phyloP scores from a whole-genome alignment of 2,797 vertebrate genomes.

The Delichon dasypus region DNA sequence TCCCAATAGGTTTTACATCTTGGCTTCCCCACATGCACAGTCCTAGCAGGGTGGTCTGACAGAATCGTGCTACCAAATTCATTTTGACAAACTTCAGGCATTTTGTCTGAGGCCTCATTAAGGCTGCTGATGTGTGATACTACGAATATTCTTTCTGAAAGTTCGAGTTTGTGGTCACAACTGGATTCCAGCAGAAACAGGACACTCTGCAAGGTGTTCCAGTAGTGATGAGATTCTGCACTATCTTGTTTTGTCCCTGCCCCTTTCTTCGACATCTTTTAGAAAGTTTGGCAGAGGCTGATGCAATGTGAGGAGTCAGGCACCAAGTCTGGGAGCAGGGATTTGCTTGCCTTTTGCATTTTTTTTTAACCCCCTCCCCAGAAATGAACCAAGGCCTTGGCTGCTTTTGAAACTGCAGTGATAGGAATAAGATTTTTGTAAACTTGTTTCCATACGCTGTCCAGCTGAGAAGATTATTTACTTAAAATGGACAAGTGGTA shows the following conservation, averaged over 20 bases:
- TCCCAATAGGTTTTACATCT: not conserved
- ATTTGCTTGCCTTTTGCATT: not conserved
- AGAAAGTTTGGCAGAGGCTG: not conserved
- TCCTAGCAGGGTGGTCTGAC: not conserved
- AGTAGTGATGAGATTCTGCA: not conserved
- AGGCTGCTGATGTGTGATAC: not conserved
- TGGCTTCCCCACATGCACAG: fast-evolving
- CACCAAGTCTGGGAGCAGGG: not conserved
- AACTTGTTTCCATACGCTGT: not conserved
- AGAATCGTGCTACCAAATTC: not conserved
- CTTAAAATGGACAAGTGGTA: not conserved
- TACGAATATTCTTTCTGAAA: not conserved
- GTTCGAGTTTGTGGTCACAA: not conserved
- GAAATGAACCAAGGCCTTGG: not conserved
- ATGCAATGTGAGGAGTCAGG: not conserved
- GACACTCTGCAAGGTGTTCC: not conserved
- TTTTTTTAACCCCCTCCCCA: not conserved
- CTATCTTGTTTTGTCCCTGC: not conserved
- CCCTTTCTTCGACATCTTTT: not conserved
- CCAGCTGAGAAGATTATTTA: not conserved
- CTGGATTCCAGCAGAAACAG: not conserved
- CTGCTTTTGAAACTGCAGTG: not conserved
- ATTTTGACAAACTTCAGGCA: not conserved
- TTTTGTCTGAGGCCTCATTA: not conserved
- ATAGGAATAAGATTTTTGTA: not conserved